These are phyloP conservation scores for Alouatta caraya DNA, from an alignment of 2,797 vertebrate species.

Conservation along the genomic window DNA sequence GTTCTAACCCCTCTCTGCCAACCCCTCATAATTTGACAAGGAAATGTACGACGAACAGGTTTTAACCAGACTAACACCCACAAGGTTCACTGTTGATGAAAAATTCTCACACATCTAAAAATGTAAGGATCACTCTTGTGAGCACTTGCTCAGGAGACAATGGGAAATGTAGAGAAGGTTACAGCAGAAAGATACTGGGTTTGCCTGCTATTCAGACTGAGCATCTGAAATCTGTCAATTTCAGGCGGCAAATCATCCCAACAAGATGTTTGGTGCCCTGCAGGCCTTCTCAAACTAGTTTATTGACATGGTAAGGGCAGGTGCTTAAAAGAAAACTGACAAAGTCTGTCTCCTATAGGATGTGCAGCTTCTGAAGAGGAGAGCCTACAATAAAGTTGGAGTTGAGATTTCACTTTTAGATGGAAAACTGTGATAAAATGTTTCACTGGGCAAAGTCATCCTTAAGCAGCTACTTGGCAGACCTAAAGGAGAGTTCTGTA, in stretches of 20 bases:
- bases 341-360: neutral
- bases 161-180: neutral
- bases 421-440: neutral
- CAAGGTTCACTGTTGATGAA: neutral
- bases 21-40: conserved; percentile 55
- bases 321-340: neutral
- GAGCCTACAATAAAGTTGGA: neutral
- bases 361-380: neutral
- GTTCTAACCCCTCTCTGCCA: conserved; percentile 50
- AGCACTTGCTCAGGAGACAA: neutral
- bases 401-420: neutral
- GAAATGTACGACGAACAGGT: conserved; percentile 19
- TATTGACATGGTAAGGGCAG: neutral
- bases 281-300: neutral
- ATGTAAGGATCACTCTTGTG: neutral
- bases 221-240: conserved; percentile 17
- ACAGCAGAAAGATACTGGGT: neutral
- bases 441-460: neutral
- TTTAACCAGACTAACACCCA: conserved; percentile 18
- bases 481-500: neutral
- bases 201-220: neutral
- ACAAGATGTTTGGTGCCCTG: neutral
- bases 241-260: neutral
- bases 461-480: neutral
- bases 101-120: conserved; percentile 54